Evolutionary conservation across 1,140 invertebrate genomes (phyloP).

Genomic region (Drosophila lini): DNA sequence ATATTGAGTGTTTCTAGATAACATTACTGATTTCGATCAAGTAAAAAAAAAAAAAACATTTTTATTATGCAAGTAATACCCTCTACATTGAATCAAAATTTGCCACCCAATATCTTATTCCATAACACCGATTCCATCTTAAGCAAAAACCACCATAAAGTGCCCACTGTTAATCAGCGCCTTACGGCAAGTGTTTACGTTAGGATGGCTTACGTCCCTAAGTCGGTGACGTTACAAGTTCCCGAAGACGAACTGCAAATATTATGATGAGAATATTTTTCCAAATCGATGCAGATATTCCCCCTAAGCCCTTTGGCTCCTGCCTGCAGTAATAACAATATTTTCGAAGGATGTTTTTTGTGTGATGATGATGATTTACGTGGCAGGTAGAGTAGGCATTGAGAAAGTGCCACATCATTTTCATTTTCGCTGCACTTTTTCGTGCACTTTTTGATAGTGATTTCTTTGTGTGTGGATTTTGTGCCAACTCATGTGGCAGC

Average conservation of each 20-base stretch:
- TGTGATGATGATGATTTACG: slow-evolving; percentile 27
- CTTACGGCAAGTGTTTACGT: slow-evolving; percentile 32
- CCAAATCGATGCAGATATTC: slow-evolving; percentile 36
- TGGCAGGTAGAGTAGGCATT: slow-evolving; percentile 31
- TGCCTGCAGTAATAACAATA: slow-evolving; percentile 36
- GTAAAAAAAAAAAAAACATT: too few relatives aligned
- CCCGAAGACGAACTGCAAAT: slow-evolving; percentile 36
- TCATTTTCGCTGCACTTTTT: slow-evolving; percentile 35
- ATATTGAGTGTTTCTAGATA: not conserved
- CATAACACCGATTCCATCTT: not conserved
- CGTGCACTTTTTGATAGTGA: slow-evolving; percentile 45
- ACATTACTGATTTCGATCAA: not conserved
- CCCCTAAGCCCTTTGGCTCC: slow-evolving; percentile 27
- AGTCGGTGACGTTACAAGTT: slow-evolving; percentile 26
- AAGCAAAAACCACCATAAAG: not conserved
- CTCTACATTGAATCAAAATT: not conserved
- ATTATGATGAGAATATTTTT: slow-evolving; percentile 49
- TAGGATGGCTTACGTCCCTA: slow-evolving; percentile 27
- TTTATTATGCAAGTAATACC: not conserved
- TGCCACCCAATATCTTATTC: not conserved
- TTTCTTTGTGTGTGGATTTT: slow-evolving; percentile 44
- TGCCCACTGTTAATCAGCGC: slow-evolving; percentile 17
- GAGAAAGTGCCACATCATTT: slow-evolving; percentile 53
- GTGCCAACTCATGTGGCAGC: slow-evolving; percentile 52
- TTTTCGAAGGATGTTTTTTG: slow-evolving; percentile 39